Base-by-base conservation (phyloP, 2,113 vertebrate genomes). In the Sula dactylatra region DNA sequence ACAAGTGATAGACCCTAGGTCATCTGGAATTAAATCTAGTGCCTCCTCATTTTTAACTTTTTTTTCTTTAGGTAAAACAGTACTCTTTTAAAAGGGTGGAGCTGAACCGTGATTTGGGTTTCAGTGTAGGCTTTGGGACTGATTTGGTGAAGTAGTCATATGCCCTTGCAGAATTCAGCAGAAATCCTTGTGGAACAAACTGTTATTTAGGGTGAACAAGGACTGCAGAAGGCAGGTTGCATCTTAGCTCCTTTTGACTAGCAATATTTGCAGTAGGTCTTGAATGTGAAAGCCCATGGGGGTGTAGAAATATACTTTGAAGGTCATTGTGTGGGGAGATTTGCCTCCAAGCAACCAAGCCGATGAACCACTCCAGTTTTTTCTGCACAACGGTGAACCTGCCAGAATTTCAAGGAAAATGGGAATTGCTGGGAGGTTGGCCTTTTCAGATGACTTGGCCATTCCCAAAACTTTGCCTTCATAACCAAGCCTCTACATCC, bases 371-470 rank as follows among this genome's bases (percentile, higher is more conserved):
- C n/a, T 95, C 45, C 26, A 32, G 2, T 71, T 93, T 91, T 91
- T 88, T 55, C 47, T 56, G 10, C 32, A 25, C 29, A 67, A 12
- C 0, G 0, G 10, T 0, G 0, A 52, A 74, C 82, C 38, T 83
- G 49, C 61, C 45, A 24, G 50, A 4, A 0, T 93, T 94, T 87
- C 56, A 74, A 54, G 58, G 25, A 56, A 62, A 65, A 55, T 12
- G 11, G 61, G 70, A 76, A 85, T 76, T 71, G 18, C 40, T 36
- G 22, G 16, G 32, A 87, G 59, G 69, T 36, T 49, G 38, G 74
- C 9, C 36, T 87, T 80, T 82, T 62, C 79, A 56, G 56, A 71
- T 38, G 32, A 76, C 70, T 72, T 89, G 45, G n/a, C 31, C 17
- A 22, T 88, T 90, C 47, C 55, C 69, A 92, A 86, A 86, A 55